A percentile compares a stretch with the other conserved stretches of the same genome.
These are phyloP conservation scores for Hyposmocoma kahamanoa DNA, from an alignment of 1,140 invertebrate genomes.

Conservation along the genomic window DNA sequence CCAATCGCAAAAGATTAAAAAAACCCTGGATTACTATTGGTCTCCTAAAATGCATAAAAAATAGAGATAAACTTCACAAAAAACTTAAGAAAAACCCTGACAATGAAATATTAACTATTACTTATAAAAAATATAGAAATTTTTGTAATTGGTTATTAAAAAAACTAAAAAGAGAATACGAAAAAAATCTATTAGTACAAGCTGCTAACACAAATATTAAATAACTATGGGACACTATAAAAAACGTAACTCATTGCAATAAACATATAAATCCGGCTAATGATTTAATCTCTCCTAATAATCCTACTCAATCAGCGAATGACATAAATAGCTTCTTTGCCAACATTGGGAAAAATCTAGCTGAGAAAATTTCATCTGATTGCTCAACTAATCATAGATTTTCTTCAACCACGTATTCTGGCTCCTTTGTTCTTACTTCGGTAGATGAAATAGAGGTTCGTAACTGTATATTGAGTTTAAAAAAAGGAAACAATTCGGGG, in stretches of 20 bases:
- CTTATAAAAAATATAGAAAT: slow-evolving; percentile 10
- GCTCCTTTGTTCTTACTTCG: neutral
- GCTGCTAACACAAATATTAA: neutral
- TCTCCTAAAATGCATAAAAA: slow-evolving; percentile 5
- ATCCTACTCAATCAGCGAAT: neutral
- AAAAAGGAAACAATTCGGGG: neutral
- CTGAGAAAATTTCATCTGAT: neutral
- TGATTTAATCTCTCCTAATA: neutral
- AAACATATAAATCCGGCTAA: neutral
- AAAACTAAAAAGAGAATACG: slow-evolving; percentile 4
- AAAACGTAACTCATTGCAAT: neutral
- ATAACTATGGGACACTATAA: neutral
- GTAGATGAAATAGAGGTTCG: neutral
- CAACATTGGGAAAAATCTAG: neutral
- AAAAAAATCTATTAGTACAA: neutral
- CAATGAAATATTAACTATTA: neutral
- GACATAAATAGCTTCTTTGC: neutral
- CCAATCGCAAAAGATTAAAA: neutral
- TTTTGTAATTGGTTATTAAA: slow-evolving; percentile 6
- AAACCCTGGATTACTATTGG: slow-evolving; percentile 11
- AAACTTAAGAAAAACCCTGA: neutral
- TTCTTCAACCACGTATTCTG: neutral
- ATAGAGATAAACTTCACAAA: slow-evolving; percentile 4
- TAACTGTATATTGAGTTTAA: neutral
- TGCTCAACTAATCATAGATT: neutral